Percentiles rank a stretch among this genome's conserved stretches.
Evolutionary conservation across 2,888 invertebrate genomes (phyloP).

Genomic region (Microplitis manilae): DNA sequence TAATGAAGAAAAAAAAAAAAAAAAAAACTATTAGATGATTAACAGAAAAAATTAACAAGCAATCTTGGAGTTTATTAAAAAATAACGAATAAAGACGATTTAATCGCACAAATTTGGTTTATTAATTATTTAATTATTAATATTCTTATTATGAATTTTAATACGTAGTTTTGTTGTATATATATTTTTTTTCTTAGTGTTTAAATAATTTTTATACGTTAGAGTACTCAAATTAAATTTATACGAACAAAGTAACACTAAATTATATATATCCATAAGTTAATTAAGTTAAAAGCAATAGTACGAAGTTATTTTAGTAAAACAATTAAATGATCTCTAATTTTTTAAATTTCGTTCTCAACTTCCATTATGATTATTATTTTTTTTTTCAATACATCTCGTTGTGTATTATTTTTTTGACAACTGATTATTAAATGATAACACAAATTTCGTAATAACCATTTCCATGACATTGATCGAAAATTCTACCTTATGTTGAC

Average conservation of each 20-base stretch:
- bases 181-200: slow-evolving; percentile 56
- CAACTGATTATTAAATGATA: slow-evolving; percentile 70
- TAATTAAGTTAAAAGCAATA: slow-evolving; percentile 37
- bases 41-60: slow-evolving; percentile 43
- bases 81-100: slow-evolving; percentile 17
- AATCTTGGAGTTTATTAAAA: slow-evolving; percentile 45
- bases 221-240: slow-evolving; percentile 61
- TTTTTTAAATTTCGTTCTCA: slow-evolving; percentile 58
- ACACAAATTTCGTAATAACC: slow-evolving; percentile 61
- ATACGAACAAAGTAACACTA: slow-evolving; percentile 57
- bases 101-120: slow-evolving; percentile 57
- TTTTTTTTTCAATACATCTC: neutral
- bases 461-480: neutral
- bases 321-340: slow-evolving; percentile 57
- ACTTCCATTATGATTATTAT: slow-evolving; percentile 42
- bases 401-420: slow-evolving; percentile 48
- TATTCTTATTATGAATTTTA: slow-evolving; percentile 44
- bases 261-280: slow-evolving; percentile 42
- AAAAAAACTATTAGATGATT: neutral
- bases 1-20: slow-evolving; percentile 15
- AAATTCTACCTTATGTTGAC: slow-evolving; percentile 52
- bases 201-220: slow-evolving; percentile 60
- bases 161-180: slow-evolving; percentile 51
- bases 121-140: slow-evolving; percentile 58
- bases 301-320: too few species aligned